These are phyloP conservation scores for Manis pentadactyla DNA, from an alignment of 2,797 vertebrate genomes.

Conservation along the genomic window DNA sequence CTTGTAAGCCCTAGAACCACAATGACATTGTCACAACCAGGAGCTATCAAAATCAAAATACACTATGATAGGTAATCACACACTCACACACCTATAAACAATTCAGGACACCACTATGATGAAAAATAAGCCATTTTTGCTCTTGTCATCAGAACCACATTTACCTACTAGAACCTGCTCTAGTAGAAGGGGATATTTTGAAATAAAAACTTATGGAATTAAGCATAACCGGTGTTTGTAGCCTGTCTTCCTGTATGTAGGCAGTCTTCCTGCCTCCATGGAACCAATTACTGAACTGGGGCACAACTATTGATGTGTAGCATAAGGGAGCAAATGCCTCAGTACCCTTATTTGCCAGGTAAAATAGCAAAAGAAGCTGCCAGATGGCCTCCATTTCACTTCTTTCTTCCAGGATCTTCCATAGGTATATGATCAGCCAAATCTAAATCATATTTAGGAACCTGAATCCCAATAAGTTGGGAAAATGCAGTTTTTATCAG, in stretches of 20 bases:
- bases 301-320: background rate
- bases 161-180: background rate
- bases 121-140: rapidly evolving
- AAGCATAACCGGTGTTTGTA: background rate
- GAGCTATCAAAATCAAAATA: background rate
- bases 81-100: background rate
- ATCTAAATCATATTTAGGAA: constrained; percentile 16
- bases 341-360: background rate
- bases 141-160: background rate
- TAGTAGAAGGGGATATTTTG: no score
- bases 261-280: background rate
- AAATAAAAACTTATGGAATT: no score
- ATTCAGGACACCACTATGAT: background rate
- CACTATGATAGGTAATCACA: background rate
- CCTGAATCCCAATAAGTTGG: background rate
- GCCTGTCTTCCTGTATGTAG: background rate
- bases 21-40: background rate
- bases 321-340: background rate
- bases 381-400: background rate
- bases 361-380: background rate
- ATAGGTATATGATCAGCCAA: background rate
- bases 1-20: background rate
- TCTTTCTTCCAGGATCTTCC: background rate
- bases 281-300: background rate
- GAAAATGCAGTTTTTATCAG: background rate